Conservation (phyloP, 2,888 invertebrate genomes). For the Hylaea fasciaria region DNA sequence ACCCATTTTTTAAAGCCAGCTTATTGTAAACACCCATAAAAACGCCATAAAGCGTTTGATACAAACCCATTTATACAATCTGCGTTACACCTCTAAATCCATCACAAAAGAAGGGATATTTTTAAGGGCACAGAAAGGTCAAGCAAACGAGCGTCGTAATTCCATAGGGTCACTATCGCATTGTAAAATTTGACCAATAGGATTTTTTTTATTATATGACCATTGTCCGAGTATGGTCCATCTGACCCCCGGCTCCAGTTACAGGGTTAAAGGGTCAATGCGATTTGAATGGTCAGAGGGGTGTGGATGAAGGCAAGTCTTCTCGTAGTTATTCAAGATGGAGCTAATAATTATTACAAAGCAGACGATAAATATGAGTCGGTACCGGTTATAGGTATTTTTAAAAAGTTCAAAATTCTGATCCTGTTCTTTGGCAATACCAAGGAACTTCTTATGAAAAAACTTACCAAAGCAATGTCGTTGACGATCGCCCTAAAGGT, state of each 20-base stretch:
- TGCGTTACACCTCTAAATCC: constrained; percentile 68
- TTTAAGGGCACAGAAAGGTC: constrained; percentile 59
- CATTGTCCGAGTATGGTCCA: constrained; percentile 74
- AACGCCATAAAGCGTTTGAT: constrained; percentile 35
- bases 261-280: constrained; percentile 68
- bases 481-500: no score
- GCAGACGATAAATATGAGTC: no score
- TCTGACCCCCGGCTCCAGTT: constrained; percentile 75
- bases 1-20: constrained; percentile 32
- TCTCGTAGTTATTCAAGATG: constrained; percentile 13
- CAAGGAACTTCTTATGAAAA: no score
- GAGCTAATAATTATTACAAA: neutral
- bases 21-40: constrained; percentile 49
- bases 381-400: no score
- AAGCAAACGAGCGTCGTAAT: constrained; percentile 56
- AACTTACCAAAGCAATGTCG: no score
- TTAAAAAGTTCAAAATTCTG: no score
- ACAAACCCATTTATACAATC: constrained; percentile 46
- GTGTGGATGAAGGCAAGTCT: constrained; percentile 29
- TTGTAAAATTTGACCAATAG: constrained; percentile 71
- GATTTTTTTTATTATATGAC: constrained; percentile 64
- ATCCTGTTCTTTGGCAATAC: no score
- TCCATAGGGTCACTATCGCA: constrained; percentile 64
- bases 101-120: constrained; percentile 54
- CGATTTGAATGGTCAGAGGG: constrained; percentile 52